phyloP scores from a whole-genome alignment of 2,797 vertebrate genomes.

The Megalops cyprinoides region DNA sequence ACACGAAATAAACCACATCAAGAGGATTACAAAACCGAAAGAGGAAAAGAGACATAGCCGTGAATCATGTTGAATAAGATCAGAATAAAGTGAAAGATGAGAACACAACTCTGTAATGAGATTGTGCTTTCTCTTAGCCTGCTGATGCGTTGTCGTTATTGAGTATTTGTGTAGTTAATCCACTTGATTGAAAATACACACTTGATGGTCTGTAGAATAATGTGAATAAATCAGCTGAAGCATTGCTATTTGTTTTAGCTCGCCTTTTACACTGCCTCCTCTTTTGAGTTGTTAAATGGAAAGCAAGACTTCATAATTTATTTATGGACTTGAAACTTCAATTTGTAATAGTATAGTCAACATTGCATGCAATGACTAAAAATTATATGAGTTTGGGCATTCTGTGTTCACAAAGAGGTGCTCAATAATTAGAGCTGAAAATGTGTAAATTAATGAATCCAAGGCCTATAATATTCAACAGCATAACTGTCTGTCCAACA shows the following conservation, averaged over 20 bases:
- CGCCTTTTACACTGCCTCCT: background rate
- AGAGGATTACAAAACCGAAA: slow-evolving; percentile 7
- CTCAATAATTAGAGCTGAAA: too few relatives aligned
- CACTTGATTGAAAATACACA: slow-evolving; percentile 36
- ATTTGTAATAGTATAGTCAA: background rate
- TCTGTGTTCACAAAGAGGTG: background rate
- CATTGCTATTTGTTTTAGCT: slow-evolving; percentile 10
- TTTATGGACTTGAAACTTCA: background rate
- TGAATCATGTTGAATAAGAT: slow-evolving; percentile 31
- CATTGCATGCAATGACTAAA: background rate
- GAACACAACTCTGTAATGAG: slow-evolving; percentile 1
- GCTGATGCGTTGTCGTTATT: slow-evolving; percentile 24
- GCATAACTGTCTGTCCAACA: background rate
- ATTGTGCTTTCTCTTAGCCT: slow-evolving; percentile 13
- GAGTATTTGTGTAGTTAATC: slow-evolving; percentile 39
- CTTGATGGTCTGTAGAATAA: slow-evolving; percentile 21
- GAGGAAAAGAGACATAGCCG: slow-evolving; percentile 15
- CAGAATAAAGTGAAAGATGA: background rate
- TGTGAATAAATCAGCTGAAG: slow-evolving; percentile 32
- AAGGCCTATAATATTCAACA: background rate
- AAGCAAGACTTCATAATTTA: too few relatives aligned
- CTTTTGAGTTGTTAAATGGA: background rate
- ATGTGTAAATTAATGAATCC: background rate
- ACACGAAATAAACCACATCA: slow-evolving; percentile 26
- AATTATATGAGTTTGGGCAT: background rate